Conservation (phyloP, 2,888 invertebrate species). For the Megastigmus dorsalis region DNA sequence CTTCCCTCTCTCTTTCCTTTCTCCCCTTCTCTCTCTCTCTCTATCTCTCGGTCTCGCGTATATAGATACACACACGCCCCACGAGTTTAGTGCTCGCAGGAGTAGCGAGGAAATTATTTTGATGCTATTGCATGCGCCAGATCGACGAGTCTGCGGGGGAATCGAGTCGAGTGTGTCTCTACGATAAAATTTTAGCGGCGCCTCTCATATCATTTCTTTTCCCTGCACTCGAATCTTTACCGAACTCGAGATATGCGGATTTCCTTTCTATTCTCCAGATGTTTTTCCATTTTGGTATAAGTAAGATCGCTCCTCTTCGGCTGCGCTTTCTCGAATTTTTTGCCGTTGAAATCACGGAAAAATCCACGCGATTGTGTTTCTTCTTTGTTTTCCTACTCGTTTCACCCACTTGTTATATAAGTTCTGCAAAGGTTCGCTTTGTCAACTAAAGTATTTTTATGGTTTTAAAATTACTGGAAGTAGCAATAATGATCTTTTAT, state of each 20-base stretch:
- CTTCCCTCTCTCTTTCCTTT: background rate
- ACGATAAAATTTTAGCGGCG: background rate
- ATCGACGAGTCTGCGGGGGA: background rate
- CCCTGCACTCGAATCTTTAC: background rate
- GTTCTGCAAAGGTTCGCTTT: too few species aligned
- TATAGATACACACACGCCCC: too few species aligned
- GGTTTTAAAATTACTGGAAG: too few species aligned
- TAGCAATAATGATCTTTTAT: too few species aligned
- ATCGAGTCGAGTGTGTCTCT: background rate
- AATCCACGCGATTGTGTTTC: too few species aligned
- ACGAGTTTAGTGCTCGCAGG: background rate
- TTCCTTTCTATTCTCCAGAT: background rate
- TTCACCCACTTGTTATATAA: too few species aligned
- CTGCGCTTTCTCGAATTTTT: background rate
- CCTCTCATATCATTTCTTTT: too few species aligned
- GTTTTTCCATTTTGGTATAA: background rate
- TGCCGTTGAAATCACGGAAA: background rate
- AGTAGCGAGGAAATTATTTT: constrained; percentile 12
- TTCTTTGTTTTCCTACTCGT: too few species aligned
- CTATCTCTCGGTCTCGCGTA: too few species aligned
- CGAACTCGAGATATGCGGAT: too few species aligned
- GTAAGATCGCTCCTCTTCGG: background rate
- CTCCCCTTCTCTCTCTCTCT: background rate
- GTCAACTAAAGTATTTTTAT: too few species aligned
- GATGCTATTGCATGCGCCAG: background rate